phyloP scores from a whole-genome alignment of 2,113 vertebrate genomes.

The Tor tambroides region DNA sequence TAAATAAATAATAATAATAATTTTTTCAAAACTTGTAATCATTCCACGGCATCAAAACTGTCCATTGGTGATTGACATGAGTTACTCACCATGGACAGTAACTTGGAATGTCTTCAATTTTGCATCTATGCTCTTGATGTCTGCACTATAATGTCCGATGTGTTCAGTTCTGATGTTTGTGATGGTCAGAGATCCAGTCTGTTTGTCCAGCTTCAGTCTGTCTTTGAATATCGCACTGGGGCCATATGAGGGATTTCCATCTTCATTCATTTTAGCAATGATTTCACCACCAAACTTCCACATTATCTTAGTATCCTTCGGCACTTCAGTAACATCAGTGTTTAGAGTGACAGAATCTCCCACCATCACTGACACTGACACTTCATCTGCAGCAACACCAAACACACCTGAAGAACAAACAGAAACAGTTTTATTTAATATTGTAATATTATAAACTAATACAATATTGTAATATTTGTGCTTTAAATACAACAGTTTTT shows the following conservation, averaged over 20 bases:
- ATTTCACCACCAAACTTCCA: neutral
- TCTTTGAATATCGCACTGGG: neutral
- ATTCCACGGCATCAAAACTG: neutral
- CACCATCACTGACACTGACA: neutral
- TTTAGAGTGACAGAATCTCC: neutral
- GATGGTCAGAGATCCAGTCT: neutral
- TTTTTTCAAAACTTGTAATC: too few species aligned
- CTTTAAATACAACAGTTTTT: too few species aligned
- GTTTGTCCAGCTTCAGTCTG: neutral
- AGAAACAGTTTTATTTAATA: neutral
- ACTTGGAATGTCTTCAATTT: neutral
- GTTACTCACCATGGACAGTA: neutral
- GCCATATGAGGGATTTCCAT: neutral
- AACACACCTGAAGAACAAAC: neutral
- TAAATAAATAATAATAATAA: neutral
- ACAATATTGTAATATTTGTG: too few species aligned
- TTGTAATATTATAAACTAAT: neutral
- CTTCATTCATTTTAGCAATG: neutral
- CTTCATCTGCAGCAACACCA: neutral
- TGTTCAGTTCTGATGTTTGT: conserved; percentile 1
- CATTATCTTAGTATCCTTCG: neutral
- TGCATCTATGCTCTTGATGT: neutral
- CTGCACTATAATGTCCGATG: neutral
- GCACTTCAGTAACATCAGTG: neutral
- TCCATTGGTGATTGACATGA: neutral